A percentile compares a stretch with the other conserved stretches of the same genome.
Conservation (phyloP, 2,888 invertebrate species). For the Lathronympha strigana region DNA sequence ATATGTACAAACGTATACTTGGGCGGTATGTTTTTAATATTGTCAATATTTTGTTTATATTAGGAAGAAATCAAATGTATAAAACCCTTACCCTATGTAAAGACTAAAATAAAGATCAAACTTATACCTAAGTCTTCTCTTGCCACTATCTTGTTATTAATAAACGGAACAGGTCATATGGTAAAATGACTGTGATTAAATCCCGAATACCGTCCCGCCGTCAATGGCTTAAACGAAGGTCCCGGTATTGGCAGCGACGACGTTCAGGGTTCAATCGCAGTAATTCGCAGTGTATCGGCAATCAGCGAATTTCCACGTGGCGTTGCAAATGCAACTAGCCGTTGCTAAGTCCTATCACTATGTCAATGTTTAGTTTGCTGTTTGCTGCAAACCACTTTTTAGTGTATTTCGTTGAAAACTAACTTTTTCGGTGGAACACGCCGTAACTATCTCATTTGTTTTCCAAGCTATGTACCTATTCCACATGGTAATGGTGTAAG, state of each 20-base stretch:
- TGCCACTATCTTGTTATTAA: neutral
- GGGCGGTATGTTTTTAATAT: too few relatives aligned
- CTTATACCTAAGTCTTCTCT: too few relatives aligned
- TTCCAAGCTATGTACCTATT: too few relatives aligned
- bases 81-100: too few relatives aligned
- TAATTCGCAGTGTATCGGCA: slow-evolving; percentile 20
- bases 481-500: too few relatives aligned
- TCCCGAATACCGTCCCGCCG: neutral
- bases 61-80: too few relatives aligned
- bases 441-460: too few relatives aligned
- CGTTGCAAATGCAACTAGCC: neutral
- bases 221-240: slow-evolving; percentile 20
- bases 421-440: too few relatives aligned
- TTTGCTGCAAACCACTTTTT: neutral
- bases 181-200: neutral
- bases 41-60: too few relatives aligned
- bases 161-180: neutral
- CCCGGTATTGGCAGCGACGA: slow-evolving; percentile 9
- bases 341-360: neutral
- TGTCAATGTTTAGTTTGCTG: neutral
- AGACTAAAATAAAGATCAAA: too few relatives aligned
- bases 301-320: slow-evolving; percentile 6
- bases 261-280: slow-evolving; percentile 11
- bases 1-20: too few relatives aligned
- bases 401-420: too few relatives aligned